Evolutionary conservation across 2,113 vertebrate species (phyloP).

Genomic region (Pampusana beccarii): DNA sequence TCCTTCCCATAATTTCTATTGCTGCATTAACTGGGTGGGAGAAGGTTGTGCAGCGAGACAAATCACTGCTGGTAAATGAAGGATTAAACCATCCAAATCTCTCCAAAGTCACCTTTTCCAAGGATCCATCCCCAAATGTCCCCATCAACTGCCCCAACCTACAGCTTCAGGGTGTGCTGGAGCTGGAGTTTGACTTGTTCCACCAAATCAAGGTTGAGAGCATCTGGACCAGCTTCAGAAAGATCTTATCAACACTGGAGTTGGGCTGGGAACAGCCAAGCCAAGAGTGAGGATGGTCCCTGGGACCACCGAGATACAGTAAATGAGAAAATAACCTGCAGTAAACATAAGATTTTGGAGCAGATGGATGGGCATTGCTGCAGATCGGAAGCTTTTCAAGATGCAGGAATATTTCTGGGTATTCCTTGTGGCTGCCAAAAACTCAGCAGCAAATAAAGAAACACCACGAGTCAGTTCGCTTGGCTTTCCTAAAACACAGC

Average conservation of each 20-base stretch:
- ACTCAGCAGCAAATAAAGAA: background rate
- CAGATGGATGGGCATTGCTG: background rate
- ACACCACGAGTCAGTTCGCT: background rate
- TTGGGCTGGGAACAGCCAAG: background rate
- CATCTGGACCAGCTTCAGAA: background rate
- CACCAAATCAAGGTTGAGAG: background rate
- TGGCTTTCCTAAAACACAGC: background rate
- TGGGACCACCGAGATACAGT: background rate
- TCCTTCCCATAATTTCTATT: background rate
- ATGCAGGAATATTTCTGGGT: background rate
- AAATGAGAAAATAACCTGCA: background rate
- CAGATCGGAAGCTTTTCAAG: background rate
- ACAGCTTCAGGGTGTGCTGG: background rate
- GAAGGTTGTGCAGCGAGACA: background rate
- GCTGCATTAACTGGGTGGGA: background rate
- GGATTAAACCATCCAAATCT: background rate
- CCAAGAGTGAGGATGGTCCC: background rate
- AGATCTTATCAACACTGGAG: background rate
- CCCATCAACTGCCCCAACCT: background rate
- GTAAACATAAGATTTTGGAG: background rate
- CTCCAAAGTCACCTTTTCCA: background rate
- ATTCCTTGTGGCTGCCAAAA: background rate
- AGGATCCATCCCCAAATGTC: background rate
- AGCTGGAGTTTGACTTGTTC: background rate
- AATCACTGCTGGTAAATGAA: background rate